A percentile compares a stretch with the other conserved stretches of the same genome.
Conservation (phyloP, 2,888 invertebrate genomes). For the Pomacea canaliculata region DNA sequence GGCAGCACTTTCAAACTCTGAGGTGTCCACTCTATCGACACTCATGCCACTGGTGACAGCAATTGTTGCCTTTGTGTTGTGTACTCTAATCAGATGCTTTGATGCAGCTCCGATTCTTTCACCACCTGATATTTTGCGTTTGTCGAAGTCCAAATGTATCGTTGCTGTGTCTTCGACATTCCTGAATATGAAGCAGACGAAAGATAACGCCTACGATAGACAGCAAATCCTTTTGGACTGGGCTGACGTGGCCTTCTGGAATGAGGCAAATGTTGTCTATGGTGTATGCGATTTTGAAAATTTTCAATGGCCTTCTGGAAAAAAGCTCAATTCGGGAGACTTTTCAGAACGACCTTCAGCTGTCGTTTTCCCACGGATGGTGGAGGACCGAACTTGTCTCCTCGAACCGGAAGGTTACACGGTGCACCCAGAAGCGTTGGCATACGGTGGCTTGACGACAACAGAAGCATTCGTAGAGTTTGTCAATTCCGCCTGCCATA, state of each 20-base stretch:
- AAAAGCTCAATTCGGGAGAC: slow-evolving; percentile 21
- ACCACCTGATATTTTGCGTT: not conserved
- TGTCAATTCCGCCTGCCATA: slow-evolving; percentile 55
- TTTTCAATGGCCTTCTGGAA: slow-evolving; percentile 39
- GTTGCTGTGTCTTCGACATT: slow-evolving; percentile 15
- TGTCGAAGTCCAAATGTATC: slow-evolving; percentile 8
- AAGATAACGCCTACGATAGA: not conserved
- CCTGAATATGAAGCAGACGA: slow-evolving; percentile 5
- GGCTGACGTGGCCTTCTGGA: slow-evolving; percentile 37
- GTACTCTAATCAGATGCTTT: too few relatives aligned
- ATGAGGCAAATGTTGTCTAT: slow-evolving; percentile 38
- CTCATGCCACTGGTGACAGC: too few relatives aligned
- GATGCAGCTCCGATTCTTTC: not conserved
- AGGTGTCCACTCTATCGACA: too few relatives aligned
- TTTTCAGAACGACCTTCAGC: slow-evolving; percentile 18
- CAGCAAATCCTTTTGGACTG: slow-evolving; percentile 9
- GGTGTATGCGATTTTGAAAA: slow-evolving; percentile 33
- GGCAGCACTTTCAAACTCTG: too few relatives aligned
- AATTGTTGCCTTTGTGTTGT: too few relatives aligned
- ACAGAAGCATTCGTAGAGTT: slow-evolving; percentile 39
- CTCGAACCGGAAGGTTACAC: slow-evolving; percentile 22
- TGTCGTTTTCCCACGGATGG: slow-evolving; percentile 37
- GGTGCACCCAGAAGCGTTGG: slow-evolving; percentile 22
- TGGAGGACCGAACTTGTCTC: slow-evolving; percentile 51
- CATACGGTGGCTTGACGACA: slow-evolving; percentile 32